A percentile compares a stretch with the other conserved stretches of the same genome.
These are phyloP conservation scores for Rhingia rostrata DNA, from an alignment of 2,888 invertebrate species.

Conservation along the genomic window DNA sequence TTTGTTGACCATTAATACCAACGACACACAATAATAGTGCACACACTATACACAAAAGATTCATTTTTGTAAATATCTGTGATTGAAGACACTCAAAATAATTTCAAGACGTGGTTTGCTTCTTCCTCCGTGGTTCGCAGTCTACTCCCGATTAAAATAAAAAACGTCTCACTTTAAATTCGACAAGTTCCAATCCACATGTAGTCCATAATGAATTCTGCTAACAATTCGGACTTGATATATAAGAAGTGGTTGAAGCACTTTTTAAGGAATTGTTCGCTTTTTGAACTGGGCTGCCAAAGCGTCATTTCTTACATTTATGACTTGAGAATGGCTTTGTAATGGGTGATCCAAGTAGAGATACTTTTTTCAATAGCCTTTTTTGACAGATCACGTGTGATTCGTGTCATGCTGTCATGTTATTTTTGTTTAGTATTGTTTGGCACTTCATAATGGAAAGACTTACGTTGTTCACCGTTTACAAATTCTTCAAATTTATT, in stretches of 20 bases:
- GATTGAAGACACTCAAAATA: too few species aligned
- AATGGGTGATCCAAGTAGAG: too few species aligned
- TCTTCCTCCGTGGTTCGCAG: conserved; percentile 3
- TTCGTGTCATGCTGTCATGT: too few species aligned
- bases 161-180: conserved; percentile 25
- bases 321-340: too few species aligned
- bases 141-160: conserved; percentile 15
- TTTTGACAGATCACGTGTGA: too few species aligned
- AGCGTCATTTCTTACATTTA: too few species aligned
- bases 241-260: conserved; percentile 1
- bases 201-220: not conserved
- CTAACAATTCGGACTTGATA: conserved; percentile 2
- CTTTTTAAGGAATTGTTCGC: conserved; percentile 1
- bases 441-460: too few species aligned
- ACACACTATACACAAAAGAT: conserved; percentile 6
- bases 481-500: too few species aligned
- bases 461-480: too few species aligned
- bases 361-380: too few species aligned
- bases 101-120: not conserved
- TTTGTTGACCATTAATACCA: conserved; percentile 4
- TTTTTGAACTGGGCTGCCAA: too few species aligned
- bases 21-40: conserved; percentile 7
- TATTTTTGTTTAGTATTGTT: too few species aligned
- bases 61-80: conserved; percentile 12
- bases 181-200: not conserved